phyloP scores from a whole-genome alignment of 2,113 vertebrate species.

The Pseudorasbora parva region DNA sequence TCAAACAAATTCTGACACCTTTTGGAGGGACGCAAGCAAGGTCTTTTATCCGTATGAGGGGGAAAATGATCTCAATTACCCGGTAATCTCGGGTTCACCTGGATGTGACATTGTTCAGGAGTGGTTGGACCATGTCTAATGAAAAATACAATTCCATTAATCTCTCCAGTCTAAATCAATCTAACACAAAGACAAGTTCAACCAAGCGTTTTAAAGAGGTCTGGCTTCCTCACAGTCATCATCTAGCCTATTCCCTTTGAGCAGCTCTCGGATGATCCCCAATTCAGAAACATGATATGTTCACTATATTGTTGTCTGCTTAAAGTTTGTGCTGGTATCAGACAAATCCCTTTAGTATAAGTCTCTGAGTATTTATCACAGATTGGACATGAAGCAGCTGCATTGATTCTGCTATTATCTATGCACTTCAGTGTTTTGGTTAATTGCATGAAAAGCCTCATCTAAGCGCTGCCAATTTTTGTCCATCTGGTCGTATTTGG shows the following conservation, averaged over 20 bases:
- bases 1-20: neutral
- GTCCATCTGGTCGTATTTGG: conserved; percentile 10
- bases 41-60: neutral
- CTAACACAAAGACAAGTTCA: conserved; percentile 43
- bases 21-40: neutral
- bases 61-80: conserved; percentile 36
- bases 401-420: conserved; percentile 18
- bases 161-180: conserved; percentile 49
- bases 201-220: conserved; percentile 31
- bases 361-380: conserved; percentile 24
- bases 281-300: neutral
- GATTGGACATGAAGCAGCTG: conserved; percentile 14
- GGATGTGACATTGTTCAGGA: conserved; percentile 34
- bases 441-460: conserved; percentile 39
- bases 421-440: conserved; percentile 25
- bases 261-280: neutral
- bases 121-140: conserved; percentile 38
- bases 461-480: neutral
- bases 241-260: neutral
- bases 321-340: neutral
- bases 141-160: conserved; percentile 49
- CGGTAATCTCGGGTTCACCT: conserved; percentile 41
- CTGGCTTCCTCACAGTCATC: neutral
- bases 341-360: neutral
- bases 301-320: neutral